These are phyloP conservation scores for Perognathus longimembris DNA, from an alignment of 2,113 vertebrate genomes.

Conservation along the genomic window DNA sequence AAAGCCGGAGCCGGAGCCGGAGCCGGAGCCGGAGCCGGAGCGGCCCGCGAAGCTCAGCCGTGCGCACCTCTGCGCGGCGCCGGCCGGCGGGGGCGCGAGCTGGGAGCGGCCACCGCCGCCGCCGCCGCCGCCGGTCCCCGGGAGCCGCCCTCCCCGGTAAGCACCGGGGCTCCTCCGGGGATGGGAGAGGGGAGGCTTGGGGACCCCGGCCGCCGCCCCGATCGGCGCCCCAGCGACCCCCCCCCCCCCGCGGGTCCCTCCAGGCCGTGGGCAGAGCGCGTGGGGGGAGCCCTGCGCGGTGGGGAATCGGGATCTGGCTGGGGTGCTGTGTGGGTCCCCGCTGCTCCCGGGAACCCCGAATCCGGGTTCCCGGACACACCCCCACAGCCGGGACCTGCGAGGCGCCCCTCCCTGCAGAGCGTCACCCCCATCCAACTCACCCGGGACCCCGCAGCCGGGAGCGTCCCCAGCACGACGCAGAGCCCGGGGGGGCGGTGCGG, in stretches of 20 bases:
- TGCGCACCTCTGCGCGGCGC: not conserved
- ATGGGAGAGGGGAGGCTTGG: not conserved
- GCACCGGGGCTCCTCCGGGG: not conserved
- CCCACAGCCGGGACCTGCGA: not conserved
- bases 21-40: slow-evolving; percentile 35
- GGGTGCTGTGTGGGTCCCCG: not conserved
- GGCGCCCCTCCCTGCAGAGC: not conserved
- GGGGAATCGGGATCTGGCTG: not conserved
- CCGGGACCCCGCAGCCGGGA: not conserved
- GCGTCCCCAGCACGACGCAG: too few species aligned
- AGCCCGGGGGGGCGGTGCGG: not conserved
- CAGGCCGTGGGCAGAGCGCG: not conserved
- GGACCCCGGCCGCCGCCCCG: not conserved
- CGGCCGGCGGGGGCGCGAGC: not conserved
- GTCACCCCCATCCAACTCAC: not conserved
- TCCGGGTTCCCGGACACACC: not conserved
- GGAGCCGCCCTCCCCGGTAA: slow-evolving; percentile 63
- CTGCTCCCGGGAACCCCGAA: not conserved
- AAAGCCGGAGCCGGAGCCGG: slow-evolving; percentile 7
- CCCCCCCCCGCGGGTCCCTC: not conserved
- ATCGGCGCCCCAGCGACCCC: too few species aligned
- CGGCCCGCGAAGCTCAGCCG: not conserved
- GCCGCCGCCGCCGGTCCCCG: not conserved
- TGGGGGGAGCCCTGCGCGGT: not conserved
- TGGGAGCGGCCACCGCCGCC: not conserved